These are phyloP conservation scores for Philhelius pedissequus DNA, from an alignment of 2,888 invertebrate species.

Conservation along the genomic window DNA sequence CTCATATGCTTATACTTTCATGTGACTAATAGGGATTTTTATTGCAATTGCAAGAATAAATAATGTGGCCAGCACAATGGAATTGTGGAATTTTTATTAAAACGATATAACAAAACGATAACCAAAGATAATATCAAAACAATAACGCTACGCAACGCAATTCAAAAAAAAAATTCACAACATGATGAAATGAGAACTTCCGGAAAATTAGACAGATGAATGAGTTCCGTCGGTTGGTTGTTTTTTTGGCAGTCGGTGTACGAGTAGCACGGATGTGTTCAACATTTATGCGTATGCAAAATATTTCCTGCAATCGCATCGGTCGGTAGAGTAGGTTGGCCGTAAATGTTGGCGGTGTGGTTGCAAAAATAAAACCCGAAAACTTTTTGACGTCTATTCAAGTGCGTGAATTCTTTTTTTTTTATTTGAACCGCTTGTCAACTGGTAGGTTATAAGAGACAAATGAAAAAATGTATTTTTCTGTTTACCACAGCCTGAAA, in stretches of 20 bases:
- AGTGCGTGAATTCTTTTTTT: constrained; percentile 25
- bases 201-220: constrained; percentile 58
- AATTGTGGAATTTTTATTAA: constrained; percentile 66
- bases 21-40: constrained; percentile 68
- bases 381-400: constrained; percentile 58
- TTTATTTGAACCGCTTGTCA: constrained; percentile 3
- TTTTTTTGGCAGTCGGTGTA: constrained; percentile 49
- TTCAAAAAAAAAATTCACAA: background rate
- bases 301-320: constrained; percentile 39
- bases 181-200: background rate
- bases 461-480: background rate
- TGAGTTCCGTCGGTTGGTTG: constrained; percentile 57
- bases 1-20: constrained; percentile 53
- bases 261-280: constrained; percentile 44
- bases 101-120: constrained; percentile 62
- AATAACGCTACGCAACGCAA: constrained; percentile 21
- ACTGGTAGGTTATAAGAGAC: background rate
- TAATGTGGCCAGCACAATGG: constrained; percentile 52
- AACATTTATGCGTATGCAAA: constrained; percentile 45
- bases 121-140: constrained; percentile 66
- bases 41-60: constrained; percentile 66
- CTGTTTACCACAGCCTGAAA: constrained; percentile 34
- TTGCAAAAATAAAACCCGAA: constrained; percentile 20
- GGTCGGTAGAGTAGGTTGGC: background rate
- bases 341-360: constrained; percentile 9